A percentile compares a stretch with the other conserved stretches of the same genome.
Evolutionary conservation across 2,888 invertebrate genomes (phyloP).

Genomic region (Agriopis aurantiaria): DNA sequence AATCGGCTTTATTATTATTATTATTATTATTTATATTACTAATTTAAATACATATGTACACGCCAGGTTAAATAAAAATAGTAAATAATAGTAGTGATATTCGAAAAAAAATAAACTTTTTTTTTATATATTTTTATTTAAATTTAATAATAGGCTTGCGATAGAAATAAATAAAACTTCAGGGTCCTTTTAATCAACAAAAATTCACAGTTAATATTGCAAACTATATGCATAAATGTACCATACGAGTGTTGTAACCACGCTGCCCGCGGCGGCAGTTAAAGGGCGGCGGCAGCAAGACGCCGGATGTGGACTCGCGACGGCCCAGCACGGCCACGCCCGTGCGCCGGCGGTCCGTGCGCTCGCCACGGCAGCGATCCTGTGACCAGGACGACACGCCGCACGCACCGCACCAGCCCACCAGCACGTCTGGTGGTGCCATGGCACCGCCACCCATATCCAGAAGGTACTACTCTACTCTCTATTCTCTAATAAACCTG

Average conservation of each 20-base stretch:
- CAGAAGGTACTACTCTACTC: conserved; percentile 80
- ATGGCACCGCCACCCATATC: conserved; percentile 91
- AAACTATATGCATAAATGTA: not conserved
- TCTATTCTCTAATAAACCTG: not conserved
- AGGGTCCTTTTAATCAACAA: no score
- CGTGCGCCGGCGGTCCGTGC: conserved; percentile 86
- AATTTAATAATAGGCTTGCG: no score
- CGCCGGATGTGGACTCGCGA: conserved; percentile 85
- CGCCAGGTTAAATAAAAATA: no score
- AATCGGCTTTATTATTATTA: no score
- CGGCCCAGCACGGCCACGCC: conserved; percentile 88
- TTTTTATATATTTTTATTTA: no score
- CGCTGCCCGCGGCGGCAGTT: conserved; percentile 87
- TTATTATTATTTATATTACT: no score
- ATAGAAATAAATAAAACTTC: no score
- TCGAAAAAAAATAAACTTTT: no score
- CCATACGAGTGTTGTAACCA: conserved; percentile 69
- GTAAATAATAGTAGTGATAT: no score
- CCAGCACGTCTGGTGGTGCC: conserved; percentile 64
- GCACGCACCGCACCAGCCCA: conserved; percentile 73
- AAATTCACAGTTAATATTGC: no score
- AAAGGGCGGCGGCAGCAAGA: conserved; percentile 88
- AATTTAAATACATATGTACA: no score
- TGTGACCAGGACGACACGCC: conserved; percentile 91
- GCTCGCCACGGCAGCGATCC: conserved; percentile 91